Evolutionary conservation across 2,888 invertebrate species (phyloP).

Genomic region (Odiellus spinosus): DNA sequence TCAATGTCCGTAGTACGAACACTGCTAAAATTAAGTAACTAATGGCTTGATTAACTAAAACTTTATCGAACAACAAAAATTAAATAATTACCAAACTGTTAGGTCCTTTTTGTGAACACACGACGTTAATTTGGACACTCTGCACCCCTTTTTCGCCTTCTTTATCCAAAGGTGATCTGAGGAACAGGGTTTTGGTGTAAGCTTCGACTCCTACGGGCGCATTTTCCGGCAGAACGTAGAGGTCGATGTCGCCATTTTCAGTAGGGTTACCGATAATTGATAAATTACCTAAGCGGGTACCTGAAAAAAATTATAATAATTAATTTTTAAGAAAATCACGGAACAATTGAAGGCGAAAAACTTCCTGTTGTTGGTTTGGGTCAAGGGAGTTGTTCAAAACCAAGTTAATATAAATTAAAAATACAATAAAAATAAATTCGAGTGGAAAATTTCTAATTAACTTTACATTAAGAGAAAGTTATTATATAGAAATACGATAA

Average conservation of each 20-base stretch:
- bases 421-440: neutral
- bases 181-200: conserved; percentile 61
- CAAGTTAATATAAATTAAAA: neutral
- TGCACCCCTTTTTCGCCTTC: conserved; percentile 22
- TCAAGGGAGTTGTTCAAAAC: neutral
- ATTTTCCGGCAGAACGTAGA: conserved; percentile 59
- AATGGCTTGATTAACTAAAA: neutral
- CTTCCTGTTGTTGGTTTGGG: neutral
- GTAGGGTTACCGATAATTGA: conserved; percentile 64
- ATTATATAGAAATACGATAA: neutral
- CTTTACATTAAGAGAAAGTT: neutral
- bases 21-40: neutral
- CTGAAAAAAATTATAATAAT: conserved; percentile 3
- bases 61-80: neutral
- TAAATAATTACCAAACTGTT: conserved; percentile 50
- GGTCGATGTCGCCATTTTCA: conserved; percentile 52
- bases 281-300: conserved; percentile 38
- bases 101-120: conserved; percentile 44
- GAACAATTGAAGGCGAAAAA: neutral
- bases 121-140: conserved; percentile 15
- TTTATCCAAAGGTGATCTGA: conserved; percentile 61
- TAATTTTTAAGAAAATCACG: too few relatives aligned
- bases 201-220: conserved; percentile 53
- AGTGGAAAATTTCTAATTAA: neutral
- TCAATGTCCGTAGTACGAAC: neutral